These are phyloP conservation scores for Belonocnema kinseyi DNA, from an alignment of 1,140 invertebrate species.

Conservation along the genomic window DNA sequence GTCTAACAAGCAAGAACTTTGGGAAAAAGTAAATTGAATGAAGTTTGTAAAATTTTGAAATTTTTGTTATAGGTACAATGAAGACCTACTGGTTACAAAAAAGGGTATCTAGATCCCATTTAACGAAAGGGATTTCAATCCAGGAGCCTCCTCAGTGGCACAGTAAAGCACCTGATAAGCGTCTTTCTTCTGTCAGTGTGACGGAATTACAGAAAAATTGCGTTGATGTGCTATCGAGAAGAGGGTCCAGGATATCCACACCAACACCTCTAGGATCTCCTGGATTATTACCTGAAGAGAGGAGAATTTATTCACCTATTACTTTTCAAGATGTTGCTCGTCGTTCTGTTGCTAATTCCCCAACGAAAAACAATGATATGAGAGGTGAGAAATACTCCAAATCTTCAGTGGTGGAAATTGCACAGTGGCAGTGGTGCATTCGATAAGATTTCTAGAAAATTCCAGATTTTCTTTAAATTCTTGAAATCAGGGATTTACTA, in stretches of 20 bases:
- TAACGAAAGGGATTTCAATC: slow-evolving; percentile 70
- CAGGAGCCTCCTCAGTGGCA: slow-evolving; percentile 72
- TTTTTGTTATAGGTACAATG: slow-evolving; percentile 84
- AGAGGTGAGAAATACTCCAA: slow-evolving; percentile 66
- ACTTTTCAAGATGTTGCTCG: slow-evolving; percentile 89
- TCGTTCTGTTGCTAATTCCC: slow-evolving; percentile 84
- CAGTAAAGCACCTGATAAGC: slow-evolving; percentile 56
- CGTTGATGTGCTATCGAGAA: slow-evolving; percentile 57
- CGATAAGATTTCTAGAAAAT: no score
- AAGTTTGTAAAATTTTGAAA: slow-evolving; percentile 33
- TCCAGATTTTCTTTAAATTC: no score
- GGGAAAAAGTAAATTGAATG: not conserved
- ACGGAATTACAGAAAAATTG: slow-evolving; percentile 44
- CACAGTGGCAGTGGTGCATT: no score
- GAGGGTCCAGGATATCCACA: slow-evolving; percentile 60
- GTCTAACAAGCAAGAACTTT: not conserved
- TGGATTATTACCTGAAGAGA: slow-evolving; percentile 74
- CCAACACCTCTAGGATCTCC: slow-evolving; percentile 54
- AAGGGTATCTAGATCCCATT: slow-evolving; percentile 78
- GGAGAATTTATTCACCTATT: slow-evolving; percentile 87
- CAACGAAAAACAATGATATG: slow-evolving; percentile 74
- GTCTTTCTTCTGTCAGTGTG: slow-evolving; percentile 49
- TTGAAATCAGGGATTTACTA: no score
- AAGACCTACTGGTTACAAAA: slow-evolving; percentile 94
- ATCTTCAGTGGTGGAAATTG: no score